A percentile compares a stretch with the other conserved stretches of the same genome.
Conservation (phyloP, 2,888 invertebrate species). For the Gisinianus flammeolus region DNA sequence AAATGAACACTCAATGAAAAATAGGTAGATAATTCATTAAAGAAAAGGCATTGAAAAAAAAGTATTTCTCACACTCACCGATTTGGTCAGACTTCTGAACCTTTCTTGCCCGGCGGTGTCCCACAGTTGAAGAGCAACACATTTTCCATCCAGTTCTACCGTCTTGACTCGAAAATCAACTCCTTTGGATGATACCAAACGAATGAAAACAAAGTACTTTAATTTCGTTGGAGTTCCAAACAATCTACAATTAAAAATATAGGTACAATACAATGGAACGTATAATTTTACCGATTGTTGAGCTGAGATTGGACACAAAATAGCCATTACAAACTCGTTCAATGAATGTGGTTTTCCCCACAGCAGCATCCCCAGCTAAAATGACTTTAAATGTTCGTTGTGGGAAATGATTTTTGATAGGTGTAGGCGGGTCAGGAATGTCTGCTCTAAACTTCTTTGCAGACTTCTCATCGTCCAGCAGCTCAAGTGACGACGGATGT, state of each 20-base stretch:
- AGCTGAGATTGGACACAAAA: conserved; percentile 66
- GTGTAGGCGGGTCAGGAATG: background rate
- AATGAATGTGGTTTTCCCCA: conserved; percentile 70
- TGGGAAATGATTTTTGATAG: conserved; percentile 59
- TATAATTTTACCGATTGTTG: conserved; percentile 66
- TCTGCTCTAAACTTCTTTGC: background rate
- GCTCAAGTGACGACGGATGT: conserved; percentile 13
- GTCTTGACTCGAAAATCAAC: conserved; percentile 68
- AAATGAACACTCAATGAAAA: conserved; percentile 69
- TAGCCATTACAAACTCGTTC: conserved; percentile 67
- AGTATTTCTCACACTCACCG: background rate
- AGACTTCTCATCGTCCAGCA: background rate
- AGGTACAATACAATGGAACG: background rate
- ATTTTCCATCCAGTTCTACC: conserved; percentile 65
- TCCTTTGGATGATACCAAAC: conserved; percentile 60
- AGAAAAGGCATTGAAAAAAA: conserved; percentile 44
- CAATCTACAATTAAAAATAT: too few relatives aligned
- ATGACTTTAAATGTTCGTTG: conserved; percentile 70
- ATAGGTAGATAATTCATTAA: conserved; percentile 67
- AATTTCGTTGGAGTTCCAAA: too few relatives aligned
- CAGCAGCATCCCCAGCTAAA: conserved; percentile 69
- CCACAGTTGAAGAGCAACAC: conserved; percentile 66
- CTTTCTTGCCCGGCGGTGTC: conserved; percentile 66
- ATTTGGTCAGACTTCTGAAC: background rate
- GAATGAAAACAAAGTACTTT: conserved; percentile 18